Conservation (phyloP, 2,797 vertebrate genomes). For the Enteromius anoplus region DNA sequence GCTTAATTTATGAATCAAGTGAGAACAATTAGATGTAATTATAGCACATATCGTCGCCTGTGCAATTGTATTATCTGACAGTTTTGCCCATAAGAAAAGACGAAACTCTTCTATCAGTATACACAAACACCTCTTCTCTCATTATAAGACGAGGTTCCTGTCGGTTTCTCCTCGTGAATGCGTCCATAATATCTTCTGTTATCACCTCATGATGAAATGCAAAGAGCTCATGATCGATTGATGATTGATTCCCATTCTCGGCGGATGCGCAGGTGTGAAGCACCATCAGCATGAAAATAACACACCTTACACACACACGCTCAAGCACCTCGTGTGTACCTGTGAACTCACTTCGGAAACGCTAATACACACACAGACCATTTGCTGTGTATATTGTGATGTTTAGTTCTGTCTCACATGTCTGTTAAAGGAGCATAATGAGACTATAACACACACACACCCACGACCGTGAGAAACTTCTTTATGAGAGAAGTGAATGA, state of each 20-base stretch:
- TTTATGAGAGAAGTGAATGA: background rate
- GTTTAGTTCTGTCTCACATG: constrained; percentile 56
- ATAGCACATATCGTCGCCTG: background rate
- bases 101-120: background rate
- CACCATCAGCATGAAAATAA: constrained; percentile 64
- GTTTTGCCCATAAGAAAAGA: background rate
- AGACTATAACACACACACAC: background rate
- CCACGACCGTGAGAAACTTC: background rate
- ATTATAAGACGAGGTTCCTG: background rate
- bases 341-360: constrained; percentile 57
- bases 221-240: constrained; percentile 77
- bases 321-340: constrained; percentile 31
- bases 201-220: constrained; percentile 77
- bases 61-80: background rate
- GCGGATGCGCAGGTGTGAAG: constrained; percentile 64
- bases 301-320: constrained; percentile 60
- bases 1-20: background rate
- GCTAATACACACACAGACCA: constrained; percentile 53
- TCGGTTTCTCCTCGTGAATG: background rate
- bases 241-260: constrained; percentile 72
- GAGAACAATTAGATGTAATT: background rate
- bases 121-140: background rate
- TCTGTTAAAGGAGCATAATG: constrained; percentile 44
- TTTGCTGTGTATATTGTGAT: constrained; percentile 55
- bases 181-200: constrained; percentile 70